Evolutionary conservation across 2,797 vertebrate genomes (phyloP), one percentile per base, ranked within the genome.

Genomic region (Chiroxiphia lanceolata): DNA sequence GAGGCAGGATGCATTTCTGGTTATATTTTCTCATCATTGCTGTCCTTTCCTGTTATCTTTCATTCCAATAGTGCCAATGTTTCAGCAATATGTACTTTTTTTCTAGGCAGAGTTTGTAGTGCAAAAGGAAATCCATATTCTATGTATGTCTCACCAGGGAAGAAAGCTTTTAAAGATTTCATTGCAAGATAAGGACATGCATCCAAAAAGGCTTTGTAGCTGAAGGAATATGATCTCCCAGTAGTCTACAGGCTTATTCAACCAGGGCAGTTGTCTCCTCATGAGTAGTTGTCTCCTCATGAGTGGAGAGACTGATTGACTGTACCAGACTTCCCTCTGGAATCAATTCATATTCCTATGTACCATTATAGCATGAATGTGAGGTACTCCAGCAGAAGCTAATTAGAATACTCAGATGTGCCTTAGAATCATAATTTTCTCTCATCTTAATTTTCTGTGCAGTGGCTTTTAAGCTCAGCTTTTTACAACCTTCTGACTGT

Each of bases 361-460:
- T 93, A 44, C 71, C 36, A n/a, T 90, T 74, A 93, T 44, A 88
- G 33, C 44, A 80, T 59, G 67, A 91, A 95, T 61, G 53, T 51
- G 53, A 86, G 45, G n/a, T 51, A 68, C 44, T 95, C 80, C 76
- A 90, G 60, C 36, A 87, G 70, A 92, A 90, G 61, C 68, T 95
- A 83, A 92, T 84, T 78, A 82, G 59, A 87, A 76, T 54, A 84
- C 56, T 87, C 90, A 22, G 74, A 42, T 94, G 65, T 53, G 42
- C 34, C 79, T 87, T 72, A 91, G 90, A 89, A 85, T 91, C 70
- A 75, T 86, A 85, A 93, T 94, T 84, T 92, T 92, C 48, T 83
- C 95, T 85, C 78, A 68, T 94, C 83, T 87, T 95, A 87, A 84
- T 95, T 95, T 97, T 94, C 86, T 90, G 50, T 61, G 69, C 80